Base-by-base conservation (phyloP, 2,888 invertebrate species). In the Caenorhabditis sp. region DNA sequence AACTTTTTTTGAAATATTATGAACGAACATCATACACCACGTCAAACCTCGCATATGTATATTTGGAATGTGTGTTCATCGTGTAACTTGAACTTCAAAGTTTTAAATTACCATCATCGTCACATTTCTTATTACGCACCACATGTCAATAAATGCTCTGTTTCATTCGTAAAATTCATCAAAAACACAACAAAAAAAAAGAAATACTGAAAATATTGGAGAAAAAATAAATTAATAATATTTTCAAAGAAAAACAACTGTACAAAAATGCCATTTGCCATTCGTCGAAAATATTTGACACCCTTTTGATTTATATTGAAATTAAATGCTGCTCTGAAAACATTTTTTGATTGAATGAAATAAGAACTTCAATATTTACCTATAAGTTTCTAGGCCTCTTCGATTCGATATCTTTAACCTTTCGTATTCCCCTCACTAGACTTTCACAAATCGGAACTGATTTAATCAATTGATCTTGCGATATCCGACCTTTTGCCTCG, bases 371-470 rank as follows among this genome's bases (percentile, higher is more conserved):
- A 31, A 10, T 7, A 31, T 10, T 31, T 4, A 31, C 31, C 31
- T 31, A 31, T 31, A 31, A 31, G 31, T 31, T 31, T 31, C 31
- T 56, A 4, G 25, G 58, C 17, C 20, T 31, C 31, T 5, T 26
- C 17, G 14, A 5, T 25, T 74, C 74, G 52, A 61, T 63, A 36
- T 74, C 69, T 63, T 66, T 59, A 20, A 74, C 63, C 62, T 63
- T 66, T 53, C 63, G 43, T n/a, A 74, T 67, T 54, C 74, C 74
- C 43, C 63, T 17, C 12, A 74, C 49, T 23, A 74, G 57, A 63
- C 66, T 63, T 25, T 70, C 61, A 38, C 74, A 74, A 21, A 74
- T 70, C 43, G 74, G 74, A 27, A 54, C 66, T 20, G 74, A 66
- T 52, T 70, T 63, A n/a, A 50, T 14, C 61, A 74, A 56, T 74